Evolutionary conservation across 2,113 vertebrate species (phyloP), one percentile per base, ranked within the genome.

Genomic region (Hypocryptadius cinnamomeus): DNA sequence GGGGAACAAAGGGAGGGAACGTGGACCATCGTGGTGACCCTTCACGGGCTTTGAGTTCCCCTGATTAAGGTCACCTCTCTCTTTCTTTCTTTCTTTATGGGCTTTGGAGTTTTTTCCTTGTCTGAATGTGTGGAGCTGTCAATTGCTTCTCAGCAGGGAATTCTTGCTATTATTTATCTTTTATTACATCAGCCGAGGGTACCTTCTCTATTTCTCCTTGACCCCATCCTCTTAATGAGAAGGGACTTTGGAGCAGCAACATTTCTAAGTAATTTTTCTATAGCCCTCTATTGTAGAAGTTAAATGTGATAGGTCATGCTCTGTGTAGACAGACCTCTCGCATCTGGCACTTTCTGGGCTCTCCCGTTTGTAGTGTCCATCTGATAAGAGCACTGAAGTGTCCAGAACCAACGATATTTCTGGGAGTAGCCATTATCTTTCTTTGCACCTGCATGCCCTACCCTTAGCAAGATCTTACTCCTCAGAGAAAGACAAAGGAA

Each of bases 111-210:
- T 24, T 27, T 19, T 16, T 17, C 6, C 63, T 72, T 27, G 15
- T 16, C 51, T 68, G 79, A 54, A 28, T 57, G 37, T 63, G 89
- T 42, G 69, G 47, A 92, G 69, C 77, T 92, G 89, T 86, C 93
- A 92, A 3, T 79, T 86, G 64, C 30, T 47, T 89, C 93, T 71
- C 92, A 57, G 77, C 70, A 80, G 86, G 91, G 59, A 88, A 81
- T 92, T 83, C 72, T 92, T 91, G 87, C 94, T 76, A 54, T 90
- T 92, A 79, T 57, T 89, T 84, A 89, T 84, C 72, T 35, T 83
- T 86, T 69, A 59, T 90, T 90, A 92, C 77, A 89, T 92, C 89
- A 91, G 73, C 84, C 60, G 21, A 79, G 56, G 44, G 44, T 80
- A 72, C 51, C 84, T 63, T 91, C 84, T 87, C 87, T 42, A 22